phyloP scores from a whole-genome alignment of 2,113 vertebrate genomes.

The Synodontis membranacea region DNA sequence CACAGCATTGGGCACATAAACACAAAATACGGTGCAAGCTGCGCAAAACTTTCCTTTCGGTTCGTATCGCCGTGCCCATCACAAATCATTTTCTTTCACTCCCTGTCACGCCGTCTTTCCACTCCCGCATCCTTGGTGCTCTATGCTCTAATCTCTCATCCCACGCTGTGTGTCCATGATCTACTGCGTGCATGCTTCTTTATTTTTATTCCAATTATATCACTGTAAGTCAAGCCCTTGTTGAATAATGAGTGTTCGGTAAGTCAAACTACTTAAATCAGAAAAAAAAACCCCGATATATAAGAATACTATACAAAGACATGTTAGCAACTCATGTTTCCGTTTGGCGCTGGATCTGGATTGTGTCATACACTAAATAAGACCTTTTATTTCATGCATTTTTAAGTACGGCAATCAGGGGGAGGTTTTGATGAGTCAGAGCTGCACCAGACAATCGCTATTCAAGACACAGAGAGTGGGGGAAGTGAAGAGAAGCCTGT shows the following conservation, averaged over 20 bases:
- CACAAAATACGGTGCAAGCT: not conserved
- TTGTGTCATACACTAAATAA: conserved; percentile 3
- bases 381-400: conserved; percentile 15
- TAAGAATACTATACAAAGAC: not conserved
- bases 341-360: not conserved
- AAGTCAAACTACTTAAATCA: not conserved
- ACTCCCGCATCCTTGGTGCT: conserved; percentile 4
- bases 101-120: conserved; percentile 28
- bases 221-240: not conserved
- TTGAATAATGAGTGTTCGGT: not conserved
- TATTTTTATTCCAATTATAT: not conserved
- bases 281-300: not conserved
- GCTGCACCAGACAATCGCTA: conserved; percentile 20
- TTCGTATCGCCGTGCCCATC: not conserved
- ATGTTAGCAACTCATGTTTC: not conserved
- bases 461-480: conserved; percentile 20
- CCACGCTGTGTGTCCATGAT: not conserved
- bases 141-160: conserved; percentile 11
- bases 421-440: conserved; percentile 30
- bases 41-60: conserved; percentile 3
- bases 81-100: conserved; percentile 18
- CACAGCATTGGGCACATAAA: not conserved
- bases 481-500: conserved; percentile 23
- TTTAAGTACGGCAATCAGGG: conserved; percentile 35
- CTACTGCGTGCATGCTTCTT: not conserved